phyloP scores from a whole-genome alignment of 53 echinoderm and acorn worm species.

The Luidia sarsii region DNA sequence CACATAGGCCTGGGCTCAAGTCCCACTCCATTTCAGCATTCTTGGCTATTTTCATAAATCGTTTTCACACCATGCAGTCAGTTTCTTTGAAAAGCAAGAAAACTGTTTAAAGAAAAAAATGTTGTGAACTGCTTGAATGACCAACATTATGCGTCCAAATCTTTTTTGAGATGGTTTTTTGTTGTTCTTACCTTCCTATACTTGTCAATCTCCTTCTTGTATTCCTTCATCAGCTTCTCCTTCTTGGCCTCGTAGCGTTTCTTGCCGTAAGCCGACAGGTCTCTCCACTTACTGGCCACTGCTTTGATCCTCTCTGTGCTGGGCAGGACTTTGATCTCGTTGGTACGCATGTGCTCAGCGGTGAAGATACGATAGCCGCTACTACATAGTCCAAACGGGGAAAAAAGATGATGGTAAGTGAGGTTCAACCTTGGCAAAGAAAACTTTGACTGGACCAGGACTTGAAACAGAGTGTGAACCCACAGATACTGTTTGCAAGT shows the following conservation, averaged over 20 bases:
- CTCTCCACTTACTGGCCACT: slow-evolving; percentile 80
- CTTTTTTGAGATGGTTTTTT: no score
- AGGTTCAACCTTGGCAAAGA: no score
- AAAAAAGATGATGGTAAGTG: not conserved
- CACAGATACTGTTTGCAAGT: not conserved
- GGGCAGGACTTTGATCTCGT: slow-evolving; percentile 67
- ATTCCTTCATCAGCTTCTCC: slow-evolving; percentile 79
- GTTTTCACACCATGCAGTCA: no score
- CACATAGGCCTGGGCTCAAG: no score
- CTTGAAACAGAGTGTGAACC: not conserved
- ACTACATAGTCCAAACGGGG: slow-evolving; percentile 44
- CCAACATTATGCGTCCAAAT: no score
- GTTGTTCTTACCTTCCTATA: slow-evolving; percentile 74
- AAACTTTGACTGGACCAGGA: not conserved
- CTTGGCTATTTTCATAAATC: no score
- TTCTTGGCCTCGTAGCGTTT: slow-evolving; percentile 90
- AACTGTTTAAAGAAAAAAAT: no score
- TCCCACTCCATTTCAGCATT: no score
- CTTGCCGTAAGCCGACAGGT: slow-evolving; percentile 78
- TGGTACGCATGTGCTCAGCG: slow-evolving; percentile 70
- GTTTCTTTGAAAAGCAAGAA: no score
- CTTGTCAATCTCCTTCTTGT: slow-evolving; percentile 82
- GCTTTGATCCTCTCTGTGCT: slow-evolving; percentile 82
- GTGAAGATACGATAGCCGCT: slow-evolving; percentile 88
- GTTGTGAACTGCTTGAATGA: no score